A percentile compares a stretch with the other conserved stretches of the same genome.
Evolutionary conservation across 2,113 vertebrate species (phyloP).

Genomic region (Apodemus speciosus): DNA sequence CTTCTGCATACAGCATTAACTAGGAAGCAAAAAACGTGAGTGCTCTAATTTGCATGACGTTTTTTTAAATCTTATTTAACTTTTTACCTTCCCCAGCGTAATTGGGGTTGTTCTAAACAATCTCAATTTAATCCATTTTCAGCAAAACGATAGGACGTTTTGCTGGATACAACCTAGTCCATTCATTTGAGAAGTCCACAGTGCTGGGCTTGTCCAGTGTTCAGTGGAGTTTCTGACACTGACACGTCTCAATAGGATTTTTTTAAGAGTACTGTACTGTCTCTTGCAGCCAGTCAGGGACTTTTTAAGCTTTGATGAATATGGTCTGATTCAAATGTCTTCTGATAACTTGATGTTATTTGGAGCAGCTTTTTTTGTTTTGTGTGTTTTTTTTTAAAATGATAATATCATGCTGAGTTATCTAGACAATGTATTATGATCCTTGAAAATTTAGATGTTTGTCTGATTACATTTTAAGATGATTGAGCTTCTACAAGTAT

Average conservation of each 20-base stretch:
- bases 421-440: conserved; percentile 57
- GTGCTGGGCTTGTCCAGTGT: conserved; percentile 33
- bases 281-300: conserved; percentile 54
- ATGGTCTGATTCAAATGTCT: conserved; percentile 55
- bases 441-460: conserved; percentile 72
- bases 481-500: conserved; percentile 68
- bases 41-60: conserved; percentile 59
- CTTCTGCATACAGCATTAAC: conserved; percentile 63
- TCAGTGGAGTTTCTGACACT: conserved; percentile 47
- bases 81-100: conserved; percentile 48
- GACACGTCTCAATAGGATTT: conserved; percentile 61
- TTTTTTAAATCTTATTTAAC: conserved; percentile 66
- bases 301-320: conserved; percentile 66
- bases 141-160: conserved; percentile 53
- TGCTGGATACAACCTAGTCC: conserved; percentile 60
- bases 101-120: conserved; percentile 58
- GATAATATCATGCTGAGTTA: conserved; percentile 48
- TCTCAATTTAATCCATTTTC: conserved; percentile 54
- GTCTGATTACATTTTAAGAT: conserved; percentile 67
- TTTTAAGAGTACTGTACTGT: conserved; percentile 55
- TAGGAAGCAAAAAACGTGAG: conserved; percentile 62
- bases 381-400: conserved; percentile 42
- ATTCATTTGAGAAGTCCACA: conserved; percentile 59
- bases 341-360: conserved; percentile 65
- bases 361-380: conserved; percentile 20